Base-by-base conservation (phyloP, 2,888 invertebrate genomes). In the Megalurothrips usitatus region DNA sequence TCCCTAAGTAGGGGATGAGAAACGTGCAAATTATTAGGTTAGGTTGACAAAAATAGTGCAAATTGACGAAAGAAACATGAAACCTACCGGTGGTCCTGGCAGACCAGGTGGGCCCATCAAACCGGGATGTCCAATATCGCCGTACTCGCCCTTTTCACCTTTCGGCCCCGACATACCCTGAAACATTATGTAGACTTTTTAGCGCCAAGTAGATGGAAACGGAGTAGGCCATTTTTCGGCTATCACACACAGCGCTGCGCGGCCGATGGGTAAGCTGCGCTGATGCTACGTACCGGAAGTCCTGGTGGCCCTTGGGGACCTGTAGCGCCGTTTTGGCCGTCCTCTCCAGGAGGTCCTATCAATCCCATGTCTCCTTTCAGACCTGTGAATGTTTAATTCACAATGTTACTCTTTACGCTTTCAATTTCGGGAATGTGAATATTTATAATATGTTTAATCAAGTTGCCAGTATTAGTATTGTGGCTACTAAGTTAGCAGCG, bases 51-150 rank as follows among this genome's bases (percentile, higher is more conserved):
- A 52, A 52, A 1, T 52, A 58, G 58, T 17, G 58, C 6, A 43
- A 58, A 10, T 49, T 9, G 49, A 14, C 49, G 2, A 23, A 9
- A 68, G 1, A 23, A 68, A 19, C 68, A 68, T 68, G 6, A 10
- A 80, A 84, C 85, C 82, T 83, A 85, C 84, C 58, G 93, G 93
- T 58, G 93, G 94, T 81, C 93, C 93, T 12, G 93, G 93, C 84
- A 94, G 87, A 17, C 85, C 97, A 23, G 97, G 97, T 52, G 97
- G 96, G 84, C 97, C 97, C 92, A 97, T 95, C 85, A 96, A 91
- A 82, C 98, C 97, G 17, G 97, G 96, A 12, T 96, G 95, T 79
- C 97, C 97, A 87, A 96, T 96, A 86, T 96, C 96, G 14, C 97
- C 96, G 86, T 93, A 94, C 86, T 94, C 94, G 81, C 96, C 96